Percentiles rank a stretch among this genome's conserved stretches.
Evolutionary conservation across 1,140 invertebrate genomes (phyloP).

Genomic region (Venturia canescens): DNA sequence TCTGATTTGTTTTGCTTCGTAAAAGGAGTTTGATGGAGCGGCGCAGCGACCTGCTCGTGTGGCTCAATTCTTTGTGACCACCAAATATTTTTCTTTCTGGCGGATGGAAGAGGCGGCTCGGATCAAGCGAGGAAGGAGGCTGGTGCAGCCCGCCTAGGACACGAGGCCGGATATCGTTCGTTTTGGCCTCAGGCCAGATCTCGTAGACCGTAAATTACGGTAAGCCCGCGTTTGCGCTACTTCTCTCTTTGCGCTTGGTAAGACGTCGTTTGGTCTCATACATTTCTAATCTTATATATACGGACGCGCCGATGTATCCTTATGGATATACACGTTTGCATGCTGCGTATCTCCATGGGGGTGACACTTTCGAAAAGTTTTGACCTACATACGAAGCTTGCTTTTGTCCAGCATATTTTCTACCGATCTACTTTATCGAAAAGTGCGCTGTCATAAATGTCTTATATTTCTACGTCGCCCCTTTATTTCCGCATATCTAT

Average conservation of each 20-base stretch:
- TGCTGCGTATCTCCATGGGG: background rate
- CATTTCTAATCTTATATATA: constrained; percentile 20
- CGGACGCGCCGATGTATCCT: constrained; percentile 1
- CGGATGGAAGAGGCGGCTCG: background rate
- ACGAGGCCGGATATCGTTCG: constrained; percentile 63
- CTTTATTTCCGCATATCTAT: background rate
- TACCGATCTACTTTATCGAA: constrained; percentile 19
- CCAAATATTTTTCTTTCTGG: constrained; percentile 58
- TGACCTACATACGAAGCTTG: constrained; percentile 52
- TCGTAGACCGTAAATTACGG: constrained; percentile 66
- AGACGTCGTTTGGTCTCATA: constrained; percentile 24
- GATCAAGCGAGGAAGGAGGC: background rate
- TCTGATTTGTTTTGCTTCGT: background rate
- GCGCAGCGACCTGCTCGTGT: constrained; percentile 28
- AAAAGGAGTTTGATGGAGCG: background rate
- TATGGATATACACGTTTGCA: background rate
- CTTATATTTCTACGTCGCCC: background rate
- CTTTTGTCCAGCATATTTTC: background rate
- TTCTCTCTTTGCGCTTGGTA: constrained; percentile 12
- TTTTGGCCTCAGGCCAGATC: constrained; percentile 66
- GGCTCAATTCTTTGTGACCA: constrained; percentile 51
- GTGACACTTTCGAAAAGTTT: constrained; percentile 50
- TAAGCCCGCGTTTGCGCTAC: constrained; percentile 52
- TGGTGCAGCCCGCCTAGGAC: constrained; percentile 12
- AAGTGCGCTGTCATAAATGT: background rate